Evolutionary conservation across 2,797 vertebrate species (phyloP).

Genomic region (Zenarchopterus dispar): DNA sequence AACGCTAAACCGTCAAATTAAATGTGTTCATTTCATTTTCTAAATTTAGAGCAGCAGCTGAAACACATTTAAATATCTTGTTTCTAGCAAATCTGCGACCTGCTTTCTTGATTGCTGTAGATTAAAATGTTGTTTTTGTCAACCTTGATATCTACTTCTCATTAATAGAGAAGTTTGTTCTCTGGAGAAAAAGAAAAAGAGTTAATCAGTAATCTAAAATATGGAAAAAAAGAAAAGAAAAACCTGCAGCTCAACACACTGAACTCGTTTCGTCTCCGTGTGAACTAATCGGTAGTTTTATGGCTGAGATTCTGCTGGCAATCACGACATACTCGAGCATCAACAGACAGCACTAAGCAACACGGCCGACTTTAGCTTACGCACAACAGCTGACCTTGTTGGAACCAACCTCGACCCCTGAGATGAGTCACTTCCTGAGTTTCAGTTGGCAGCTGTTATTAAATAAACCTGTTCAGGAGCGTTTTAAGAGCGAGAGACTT

Average conservation of each 20-base stretch:
- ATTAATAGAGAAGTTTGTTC: conserved; percentile 10
- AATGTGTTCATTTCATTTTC: conserved; percentile 29
- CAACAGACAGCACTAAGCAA: conserved; percentile 2
- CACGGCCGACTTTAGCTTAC: conserved; percentile 27
- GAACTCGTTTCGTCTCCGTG: too few species aligned
- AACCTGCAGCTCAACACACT: too few species aligned
- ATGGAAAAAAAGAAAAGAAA: conserved; percentile 22
- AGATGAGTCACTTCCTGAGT: conserved; percentile 40
- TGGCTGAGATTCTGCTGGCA: conserved; percentile 25
- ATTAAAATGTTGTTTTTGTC: conserved; percentile 13
- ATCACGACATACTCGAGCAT: conserved; percentile 19
- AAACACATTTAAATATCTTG: conserved; percentile 16
- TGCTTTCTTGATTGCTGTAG: conserved; percentile 12
- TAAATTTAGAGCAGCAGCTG: conserved; percentile 12
- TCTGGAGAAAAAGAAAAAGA: not conserved
- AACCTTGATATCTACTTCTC: conserved; percentile 36
- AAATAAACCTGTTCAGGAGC: conserved; percentile 47
- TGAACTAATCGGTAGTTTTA: conserved; percentile 47
- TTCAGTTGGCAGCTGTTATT: conserved; percentile 40
- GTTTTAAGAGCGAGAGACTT: conserved; percentile 1
- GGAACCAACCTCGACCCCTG: conserved; percentile 20
- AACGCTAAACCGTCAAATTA: conserved; percentile 31
- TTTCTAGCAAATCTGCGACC: conserved; percentile 37
- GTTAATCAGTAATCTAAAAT: conserved; percentile 40
- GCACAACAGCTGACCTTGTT: conserved; percentile 43